These are phyloP conservation scores for Cheilosia pagana DNA, from an alignment of 2,888 invertebrate species.

Conservation along the genomic window DNA sequence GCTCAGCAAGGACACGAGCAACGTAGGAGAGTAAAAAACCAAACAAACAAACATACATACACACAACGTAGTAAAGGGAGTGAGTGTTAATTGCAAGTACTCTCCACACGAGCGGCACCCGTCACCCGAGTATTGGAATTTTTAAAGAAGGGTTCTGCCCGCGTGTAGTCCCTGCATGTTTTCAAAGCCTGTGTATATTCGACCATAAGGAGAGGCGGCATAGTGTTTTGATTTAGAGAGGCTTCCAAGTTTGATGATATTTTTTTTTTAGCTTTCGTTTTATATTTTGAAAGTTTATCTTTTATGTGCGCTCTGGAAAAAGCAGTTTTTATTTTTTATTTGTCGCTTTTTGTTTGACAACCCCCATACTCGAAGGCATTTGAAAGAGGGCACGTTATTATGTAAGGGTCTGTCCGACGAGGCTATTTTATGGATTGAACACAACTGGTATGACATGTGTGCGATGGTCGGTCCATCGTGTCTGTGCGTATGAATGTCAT, in stretches of 20 bases:
- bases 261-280: slow-evolving; percentile 42
- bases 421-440: slow-evolving; percentile 69
- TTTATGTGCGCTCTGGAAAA: slow-evolving; percentile 63
- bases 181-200: slow-evolving; percentile 22
- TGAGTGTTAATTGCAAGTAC: slow-evolving; percentile 73
- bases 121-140: slow-evolving; percentile 40
- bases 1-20: slow-evolving; percentile 20
- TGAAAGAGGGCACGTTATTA: slow-evolving; percentile 36
- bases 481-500: slow-evolving; percentile 59
- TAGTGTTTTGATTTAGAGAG: slow-evolving; percentile 70
- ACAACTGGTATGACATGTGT: slow-evolving; percentile 70
- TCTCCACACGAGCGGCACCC: slow-evolving; percentile 50
- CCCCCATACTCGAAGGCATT: slow-evolving; percentile 19
- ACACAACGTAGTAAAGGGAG: slow-evolving; percentile 18
- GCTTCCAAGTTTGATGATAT: slow-evolving; percentile 30
- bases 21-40: slow-evolving; percentile 24
- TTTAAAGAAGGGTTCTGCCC: slow-evolving; percentile 28
- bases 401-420: slow-evolving; percentile 55
- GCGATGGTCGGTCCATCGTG: slow-evolving; percentile 49
- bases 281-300: slow-evolving; percentile 69
- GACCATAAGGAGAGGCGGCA: slow-evolving; percentile 40
- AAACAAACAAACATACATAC: slow-evolving; percentile 12
- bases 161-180: neutral
- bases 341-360: slow-evolving; percentile 51
- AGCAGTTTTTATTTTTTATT: slow-evolving; percentile 64